phyloP scores from a whole-genome alignment of 1,140 invertebrate genomes.

The Uloborus diversus region DNA sequence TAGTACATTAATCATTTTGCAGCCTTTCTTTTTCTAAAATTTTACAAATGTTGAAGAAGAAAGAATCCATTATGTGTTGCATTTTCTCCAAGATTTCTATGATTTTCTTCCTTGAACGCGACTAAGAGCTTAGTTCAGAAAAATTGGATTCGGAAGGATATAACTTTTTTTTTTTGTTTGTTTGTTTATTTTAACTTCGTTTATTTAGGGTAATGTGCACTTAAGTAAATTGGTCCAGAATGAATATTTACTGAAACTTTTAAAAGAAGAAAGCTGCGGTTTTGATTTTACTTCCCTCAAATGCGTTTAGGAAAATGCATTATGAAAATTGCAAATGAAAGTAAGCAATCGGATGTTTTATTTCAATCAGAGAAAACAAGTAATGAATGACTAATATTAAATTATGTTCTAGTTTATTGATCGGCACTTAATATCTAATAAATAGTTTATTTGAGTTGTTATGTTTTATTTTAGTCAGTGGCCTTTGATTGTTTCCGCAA shows the following conservation, averaged over 20 bases:
- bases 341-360: conserved; percentile 4
- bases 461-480: too few relatives aligned
- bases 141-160: conserved; percentile 45
- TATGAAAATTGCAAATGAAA: conserved; percentile 3
- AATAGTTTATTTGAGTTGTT: too few relatives aligned
- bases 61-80: conserved; percentile 23
- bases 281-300: conserved; percentile 10
- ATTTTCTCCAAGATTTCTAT: conserved; percentile 14
- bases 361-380: too few relatives aligned
- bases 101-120: conserved; percentile 20
- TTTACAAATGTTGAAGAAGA: conserved; percentile 14
- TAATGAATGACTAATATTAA: too few relatives aligned
- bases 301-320: conserved; percentile 10
- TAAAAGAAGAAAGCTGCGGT: neutral
- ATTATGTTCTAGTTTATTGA: too few relatives aligned
- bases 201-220: conserved; percentile 16
- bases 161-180: conserved; percentile 5
- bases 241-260: neutral
- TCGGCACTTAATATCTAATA: too few relatives aligned
- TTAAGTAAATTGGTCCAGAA: conserved; percentile 30
- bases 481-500: too few relatives aligned
- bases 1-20: too few relatives aligned
- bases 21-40: conserved; percentile 18
- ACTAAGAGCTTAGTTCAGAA: conserved; percentile 1
- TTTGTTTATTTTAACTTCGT: neutral